Evolutionary conservation across 2,113 vertebrate genomes (phyloP).

Genomic region (Chrysemys picta): DNA sequence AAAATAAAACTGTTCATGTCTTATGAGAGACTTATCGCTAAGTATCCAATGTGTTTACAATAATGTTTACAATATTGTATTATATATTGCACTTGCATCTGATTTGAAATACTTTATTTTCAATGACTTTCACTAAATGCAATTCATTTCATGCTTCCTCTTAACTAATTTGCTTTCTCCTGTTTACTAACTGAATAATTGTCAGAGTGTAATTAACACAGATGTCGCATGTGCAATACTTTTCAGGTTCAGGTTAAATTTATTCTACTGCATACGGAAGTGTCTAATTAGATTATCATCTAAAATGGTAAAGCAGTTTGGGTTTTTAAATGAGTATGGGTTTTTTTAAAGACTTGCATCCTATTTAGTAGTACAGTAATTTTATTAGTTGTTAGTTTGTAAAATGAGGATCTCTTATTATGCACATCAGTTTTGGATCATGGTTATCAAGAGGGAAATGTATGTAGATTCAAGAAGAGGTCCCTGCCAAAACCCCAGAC

Average conservation of each 20-base stretch:
- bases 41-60: background rate
- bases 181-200: slow-evolving; percentile 73
- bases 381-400: slow-evolving; percentile 43
- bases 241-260: slow-evolving; percentile 71
- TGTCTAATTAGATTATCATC: slow-evolving; percentile 59
- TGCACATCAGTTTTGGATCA: fast-evolving
- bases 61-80: background rate
- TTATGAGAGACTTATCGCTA: background rate
- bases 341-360: background rate
- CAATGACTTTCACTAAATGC: slow-evolving; percentile 32
- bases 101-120: slow-evolving; percentile 66
- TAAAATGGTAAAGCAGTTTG: slow-evolving; percentile 65
- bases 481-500: background rate
- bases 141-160: slow-evolving; percentile 53
- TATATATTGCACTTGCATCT: background rate
- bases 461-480: background rate
- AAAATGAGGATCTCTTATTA: slow-evolving; percentile 8
- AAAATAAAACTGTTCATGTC: background rate
- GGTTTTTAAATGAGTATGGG: slow-evolving; percentile 21
- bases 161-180: slow-evolving; percentile 59
- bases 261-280: slow-evolving; percentile 61
- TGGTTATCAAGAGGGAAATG: background rate
- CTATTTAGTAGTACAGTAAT: slow-evolving; percentile 7
- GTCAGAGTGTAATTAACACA: slow-evolving; percentile 76
- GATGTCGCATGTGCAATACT: slow-evolving; percentile 46